Evolutionary conservation across 2,797 vertebrate genomes (phyloP), one percentile per base, ranked within the genome.

Genomic region (Syngnathus acus): DNA sequence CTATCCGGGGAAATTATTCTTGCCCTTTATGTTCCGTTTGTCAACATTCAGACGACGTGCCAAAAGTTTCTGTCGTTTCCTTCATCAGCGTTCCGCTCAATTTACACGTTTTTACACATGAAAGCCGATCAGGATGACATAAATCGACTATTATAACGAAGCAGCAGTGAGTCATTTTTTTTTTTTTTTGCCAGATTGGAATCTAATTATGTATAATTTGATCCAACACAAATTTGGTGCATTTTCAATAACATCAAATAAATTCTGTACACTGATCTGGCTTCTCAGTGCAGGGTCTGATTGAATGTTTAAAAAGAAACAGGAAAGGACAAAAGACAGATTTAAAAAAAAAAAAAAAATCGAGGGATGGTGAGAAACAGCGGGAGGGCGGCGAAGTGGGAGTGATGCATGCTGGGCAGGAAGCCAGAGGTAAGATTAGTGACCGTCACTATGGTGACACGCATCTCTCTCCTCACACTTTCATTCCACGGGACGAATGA

Each of bases 371-470:
- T 75, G 67, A 68, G 74, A 69, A 66, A n/a, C 13, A 53, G 72
- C 74, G 77, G 74, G 72, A 75, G 77, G 78, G 73, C 45, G 51
- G 72, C n/a, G 84, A 82, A 86, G 86, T 86, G 79, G 84, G 86
- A 88, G 86, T 77, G 74, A 84, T 75, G 77, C 83, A 81, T 76
- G 82, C 84, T 88, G 82, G 87, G 87, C 86, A 81, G 81, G 72
- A 82, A 82, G 86, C 84, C 83, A 86, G 82, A 74, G 76, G 80
- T 77, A 84, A 86, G 84, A 85, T 86, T 84, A 85, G 84, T 79
- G 84, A 78, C 82, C 68, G 72, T 88, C 83, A 78, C 87, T 81
- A 87, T 88, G 82, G 85, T 54, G 78, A 88, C 80, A 77, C 68
- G 74, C 43, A 80, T 72, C 68, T 76, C 71, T 67, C 70, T 39